These are phyloP conservation scores for Adoxophyes honmai DNA, from an alignment of 1,140 invertebrate species.

Conservation along the genomic window DNA sequence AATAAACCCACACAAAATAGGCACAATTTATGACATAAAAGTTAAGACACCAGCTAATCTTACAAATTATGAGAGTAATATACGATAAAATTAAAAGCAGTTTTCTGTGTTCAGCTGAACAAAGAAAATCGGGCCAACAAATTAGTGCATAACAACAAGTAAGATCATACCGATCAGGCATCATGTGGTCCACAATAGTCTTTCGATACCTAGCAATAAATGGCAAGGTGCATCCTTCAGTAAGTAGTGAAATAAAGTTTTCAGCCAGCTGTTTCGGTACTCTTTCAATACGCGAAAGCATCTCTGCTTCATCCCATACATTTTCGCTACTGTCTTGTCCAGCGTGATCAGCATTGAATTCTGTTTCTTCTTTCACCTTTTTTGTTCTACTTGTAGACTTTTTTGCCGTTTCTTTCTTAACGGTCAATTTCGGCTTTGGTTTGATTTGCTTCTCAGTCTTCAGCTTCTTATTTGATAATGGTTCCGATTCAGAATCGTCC, in stretches of 20 bases:
- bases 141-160: no score
- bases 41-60: no score
- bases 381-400: constrained; percentile 11
- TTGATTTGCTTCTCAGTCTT: neutral
- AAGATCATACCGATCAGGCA: constrained; percentile 61
- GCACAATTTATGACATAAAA: no score
- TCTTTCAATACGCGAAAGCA: constrained; percentile 56
- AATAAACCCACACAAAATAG: no score
- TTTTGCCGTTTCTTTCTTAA: constrained; percentile 4
- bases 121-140: no score
- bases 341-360: constrained; percentile 14
- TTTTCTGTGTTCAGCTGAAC: no score
- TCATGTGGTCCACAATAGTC: constrained; percentile 58
- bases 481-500: neutral
- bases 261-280: constrained; percentile 45
- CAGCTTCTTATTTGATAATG: neutral
- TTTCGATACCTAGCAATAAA: constrained; percentile 75
- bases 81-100: no score
- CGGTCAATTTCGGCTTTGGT: no score
- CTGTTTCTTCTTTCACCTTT: constrained; percentile 22
- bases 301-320: constrained; percentile 53
- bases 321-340: constrained; percentile 24
- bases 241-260: constrained; percentile 61
- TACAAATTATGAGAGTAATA: no score
- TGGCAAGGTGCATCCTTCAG: constrained; percentile 69